Conservation (phyloP, 2,797 vertebrate genomes). For the Sebastes steindachneri region DNA sequence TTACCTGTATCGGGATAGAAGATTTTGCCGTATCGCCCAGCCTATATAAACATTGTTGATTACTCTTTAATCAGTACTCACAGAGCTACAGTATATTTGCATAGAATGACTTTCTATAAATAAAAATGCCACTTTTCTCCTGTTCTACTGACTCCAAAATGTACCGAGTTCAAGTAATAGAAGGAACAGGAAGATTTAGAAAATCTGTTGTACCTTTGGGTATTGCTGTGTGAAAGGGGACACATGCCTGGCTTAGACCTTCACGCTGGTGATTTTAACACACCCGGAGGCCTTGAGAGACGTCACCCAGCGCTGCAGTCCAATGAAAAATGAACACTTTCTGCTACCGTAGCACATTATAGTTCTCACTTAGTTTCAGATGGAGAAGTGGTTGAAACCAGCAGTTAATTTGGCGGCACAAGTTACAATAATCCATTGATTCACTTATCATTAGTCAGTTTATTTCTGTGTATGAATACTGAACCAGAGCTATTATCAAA, state of each 20-base stretch:
- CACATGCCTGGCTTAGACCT: conserved; percentile 35
- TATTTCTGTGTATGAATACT: not conserved
- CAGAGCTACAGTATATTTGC: too few species aligned
- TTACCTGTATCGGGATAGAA: too few species aligned
- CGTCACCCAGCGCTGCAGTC: conserved; percentile 45
- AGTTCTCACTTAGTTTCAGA: conserved; percentile 3
- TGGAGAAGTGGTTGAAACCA: not conserved
- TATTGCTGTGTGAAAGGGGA: not conserved
- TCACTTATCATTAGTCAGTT: conserved; percentile 1
- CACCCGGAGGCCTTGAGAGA: conserved; percentile 40
- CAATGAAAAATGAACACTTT: conserved; percentile 43
- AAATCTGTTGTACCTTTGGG: not conserved
- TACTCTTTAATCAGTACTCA: not conserved
- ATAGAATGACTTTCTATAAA: not conserved
- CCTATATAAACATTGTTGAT: not conserved
- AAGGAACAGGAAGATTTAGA: not conserved
- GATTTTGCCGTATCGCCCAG: too few species aligned
- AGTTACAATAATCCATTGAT: not conserved
- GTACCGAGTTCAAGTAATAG: not conserved
- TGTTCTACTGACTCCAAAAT: not conserved
- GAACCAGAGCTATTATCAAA: conserved; percentile 7
- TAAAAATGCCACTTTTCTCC: not conserved
- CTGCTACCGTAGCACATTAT: conserved; percentile 4
- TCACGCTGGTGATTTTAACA: conserved; percentile 58
- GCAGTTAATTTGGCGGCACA: not conserved